These are phyloP conservation scores for Apostichopus californicus DNA, from an alignment of 35 echinoderm and acorn worm genomes.

Conservation along the genomic window DNA sequence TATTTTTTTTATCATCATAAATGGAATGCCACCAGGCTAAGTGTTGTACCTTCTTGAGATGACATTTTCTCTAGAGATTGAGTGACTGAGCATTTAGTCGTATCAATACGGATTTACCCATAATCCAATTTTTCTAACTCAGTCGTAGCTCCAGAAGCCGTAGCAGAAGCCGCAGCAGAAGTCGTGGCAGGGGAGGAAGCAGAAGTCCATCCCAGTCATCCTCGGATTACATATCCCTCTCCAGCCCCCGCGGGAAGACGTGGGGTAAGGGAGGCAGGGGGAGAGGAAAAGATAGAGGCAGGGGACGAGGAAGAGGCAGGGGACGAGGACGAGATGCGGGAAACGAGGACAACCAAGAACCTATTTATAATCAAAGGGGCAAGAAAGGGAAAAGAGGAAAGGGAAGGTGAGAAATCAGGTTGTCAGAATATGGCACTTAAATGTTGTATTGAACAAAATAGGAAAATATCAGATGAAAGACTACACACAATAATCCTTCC, in stretches of 20 bases:
- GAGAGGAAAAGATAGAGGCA: conserved; percentile 58
- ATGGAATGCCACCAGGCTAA: too few species aligned
- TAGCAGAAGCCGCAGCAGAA: conserved; percentile 65
- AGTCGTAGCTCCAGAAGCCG: conserved; percentile 39
- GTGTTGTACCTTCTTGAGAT: neutral
- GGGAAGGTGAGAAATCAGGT: conserved; percentile 58
- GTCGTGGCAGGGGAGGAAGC: conserved; percentile 27
- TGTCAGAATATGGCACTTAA: neutral
- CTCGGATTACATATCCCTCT: conserved; percentile 21
- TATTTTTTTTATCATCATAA: too few species aligned
- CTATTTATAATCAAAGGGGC: neutral
- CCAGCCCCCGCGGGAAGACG: neutral
- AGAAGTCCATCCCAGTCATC: conserved; percentile 13
- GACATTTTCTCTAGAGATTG: neutral
- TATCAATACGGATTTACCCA: neutral
- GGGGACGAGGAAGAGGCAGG: conserved; percentile 73
- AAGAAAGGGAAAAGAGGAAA: conserved; percentile 73
- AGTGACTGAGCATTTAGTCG: neutral
- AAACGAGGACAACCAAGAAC: conserved; percentile 27
- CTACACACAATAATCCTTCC: too few species aligned
- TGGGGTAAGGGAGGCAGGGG: conserved; percentile 54
- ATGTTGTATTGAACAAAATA: too few species aligned
- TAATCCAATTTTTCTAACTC: neutral
- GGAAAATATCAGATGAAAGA: too few species aligned
- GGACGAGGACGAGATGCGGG: conserved; percentile 67